Conservation (phyloP, 2,113 vertebrate species). For the Delphinapterus leucas region DNA sequence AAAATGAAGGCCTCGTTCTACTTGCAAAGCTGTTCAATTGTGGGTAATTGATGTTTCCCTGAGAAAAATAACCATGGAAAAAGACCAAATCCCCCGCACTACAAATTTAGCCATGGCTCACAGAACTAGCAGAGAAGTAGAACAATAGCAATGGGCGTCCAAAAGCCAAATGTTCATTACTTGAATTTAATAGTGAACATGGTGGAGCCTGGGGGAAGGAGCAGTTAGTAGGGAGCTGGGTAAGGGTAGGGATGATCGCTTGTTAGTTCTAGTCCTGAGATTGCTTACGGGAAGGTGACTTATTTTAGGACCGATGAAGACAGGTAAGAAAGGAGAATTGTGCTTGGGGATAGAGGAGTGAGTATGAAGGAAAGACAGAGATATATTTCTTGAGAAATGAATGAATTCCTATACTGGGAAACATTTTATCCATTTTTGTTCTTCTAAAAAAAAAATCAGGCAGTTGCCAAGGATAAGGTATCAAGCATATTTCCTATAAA, state of each 20-base stretch:
- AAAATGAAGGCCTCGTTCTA: background rate
- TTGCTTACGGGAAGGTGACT: background rate
- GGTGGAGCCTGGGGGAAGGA: rapidly evolving
- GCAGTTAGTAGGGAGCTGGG: rapidly evolving
- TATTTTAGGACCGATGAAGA: background rate
- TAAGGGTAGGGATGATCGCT: rapidly evolving
- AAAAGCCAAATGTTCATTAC: background rate
- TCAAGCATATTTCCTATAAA: conserved; percentile 58
- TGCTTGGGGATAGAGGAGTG: background rate
- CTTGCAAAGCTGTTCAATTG: conserved; percentile 6
- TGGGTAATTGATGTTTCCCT: background rate
- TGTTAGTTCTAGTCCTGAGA: background rate
- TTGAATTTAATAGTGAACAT: background rate
- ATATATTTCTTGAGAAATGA: conserved; percentile 47
- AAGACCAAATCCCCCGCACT: background rate
- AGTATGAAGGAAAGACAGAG: background rate
- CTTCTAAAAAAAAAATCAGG: background rate
- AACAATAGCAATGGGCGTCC: background rate
- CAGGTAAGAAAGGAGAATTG: background rate
- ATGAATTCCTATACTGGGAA: background rate
- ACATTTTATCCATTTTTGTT: conserved; percentile 32
- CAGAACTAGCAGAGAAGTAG: background rate
- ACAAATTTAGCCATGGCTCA: background rate
- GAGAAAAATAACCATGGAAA: background rate
- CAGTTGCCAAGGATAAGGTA: conserved; percentile 52